Evolutionary conservation across 2,797 vertebrate genomes (phyloP).

Genomic region (Gymnodraco acuticeps): DNA sequence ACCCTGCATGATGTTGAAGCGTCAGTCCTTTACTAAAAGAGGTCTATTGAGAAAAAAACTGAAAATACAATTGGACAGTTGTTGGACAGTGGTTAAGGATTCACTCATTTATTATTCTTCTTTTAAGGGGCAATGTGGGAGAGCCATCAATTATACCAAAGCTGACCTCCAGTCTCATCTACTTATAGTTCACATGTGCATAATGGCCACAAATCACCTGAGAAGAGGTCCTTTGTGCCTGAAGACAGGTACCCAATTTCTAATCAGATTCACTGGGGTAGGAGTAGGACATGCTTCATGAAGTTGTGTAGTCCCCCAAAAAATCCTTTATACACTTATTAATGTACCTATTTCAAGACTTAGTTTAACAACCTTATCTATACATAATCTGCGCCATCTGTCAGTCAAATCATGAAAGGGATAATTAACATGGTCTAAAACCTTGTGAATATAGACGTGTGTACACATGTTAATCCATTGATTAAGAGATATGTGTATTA

Average conservation of each 20-base stretch:
- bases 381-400: neutral
- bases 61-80: slow-evolving; percentile 7
- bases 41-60: slow-evolving; percentile 1
- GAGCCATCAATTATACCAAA: slow-evolving; percentile 38
- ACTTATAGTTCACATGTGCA: slow-evolving; percentile 49
- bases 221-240: slow-evolving; percentile 37
- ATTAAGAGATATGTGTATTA: neutral
- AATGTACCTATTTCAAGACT: neutral
- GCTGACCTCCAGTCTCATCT: slow-evolving; percentile 43
- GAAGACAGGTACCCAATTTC: slow-evolving; percentile 38
- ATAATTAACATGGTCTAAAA: neutral
- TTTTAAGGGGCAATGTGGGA: slow-evolving; percentile 18
- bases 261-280: slow-evolving; percentile 5
- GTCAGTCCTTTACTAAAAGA: slow-evolving; percentile 8
- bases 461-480: neutral
- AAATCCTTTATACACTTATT: neutral
- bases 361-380: neutral
- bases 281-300: slow-evolving; percentile 14
- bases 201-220: slow-evolving; percentile 50
- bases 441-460: neutral
- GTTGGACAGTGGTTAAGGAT: slow-evolving; percentile 1
- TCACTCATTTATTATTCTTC: slow-evolving; percentile 6
- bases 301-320: neutral
- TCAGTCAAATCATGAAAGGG: neutral
- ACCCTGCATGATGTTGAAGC: neutral